Base-by-base conservation (phyloP, 2,797 vertebrate species). In the Poeciliopsis gracilis region DNA sequence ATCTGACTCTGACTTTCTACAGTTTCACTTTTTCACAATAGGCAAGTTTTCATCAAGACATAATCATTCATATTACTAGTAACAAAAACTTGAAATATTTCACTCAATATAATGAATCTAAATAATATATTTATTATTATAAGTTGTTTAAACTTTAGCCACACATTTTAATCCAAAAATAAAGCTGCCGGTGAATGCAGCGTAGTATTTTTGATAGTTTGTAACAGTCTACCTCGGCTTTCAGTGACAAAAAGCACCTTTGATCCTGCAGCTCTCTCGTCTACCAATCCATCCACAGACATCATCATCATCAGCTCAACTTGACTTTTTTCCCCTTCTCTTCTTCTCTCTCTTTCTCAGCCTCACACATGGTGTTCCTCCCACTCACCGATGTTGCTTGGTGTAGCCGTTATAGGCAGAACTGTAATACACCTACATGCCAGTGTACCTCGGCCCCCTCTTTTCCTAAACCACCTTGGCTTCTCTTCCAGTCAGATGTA, bases 331-430 rank as follows among this genome's bases (percentile, higher is more conserved):
- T 77, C 11, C 57, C 59, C 9, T 33, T 72, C 41, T 28, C 43
- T 7, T 47, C 78, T 23, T 23, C 66, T n/a, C 59, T 73, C 86
- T 66, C 12, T 66, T 83, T 80, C 82, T 87, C 46, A 13, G 71
- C 87, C 82, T 90, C 88, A 76, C 92, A 89, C 91, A 89, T 87
- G 90, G 86, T 47, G 84, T 86, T 82, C 90, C 90, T 89, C 94
- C 94, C 89, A 93, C 94, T 93, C 82, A 33, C 79, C 41, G 85
- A 86, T 90, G 90, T 85, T 88, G 90, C 90, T 91, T 83, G 79
- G 80, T 90, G 86, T 92, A 87, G 88, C 92, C 89, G 90, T 91
- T 91, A 90, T 90, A 92, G 86, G 86, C 88, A 72, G 91, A 90
- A 77, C 91, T 73, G 75, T 80, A 87, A 47, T 13, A 92, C 92